Conservation (phyloP, 2,113 vertebrate species). For the Tapirus terrestris region DNA sequence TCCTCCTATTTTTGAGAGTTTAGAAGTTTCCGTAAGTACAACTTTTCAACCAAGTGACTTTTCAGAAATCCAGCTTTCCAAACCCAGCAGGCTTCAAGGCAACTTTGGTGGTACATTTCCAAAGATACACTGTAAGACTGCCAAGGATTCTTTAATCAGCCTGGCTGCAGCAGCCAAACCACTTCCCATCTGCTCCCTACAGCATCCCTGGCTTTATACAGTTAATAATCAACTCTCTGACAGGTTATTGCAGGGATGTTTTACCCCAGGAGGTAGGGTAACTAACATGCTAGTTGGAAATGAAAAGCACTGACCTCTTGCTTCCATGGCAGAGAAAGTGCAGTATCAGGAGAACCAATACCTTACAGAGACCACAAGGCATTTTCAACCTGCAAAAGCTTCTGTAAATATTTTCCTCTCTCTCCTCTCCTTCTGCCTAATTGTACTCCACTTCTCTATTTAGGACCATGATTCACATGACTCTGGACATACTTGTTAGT, state of each 20-base stretch:
- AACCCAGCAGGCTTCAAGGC: conserved; percentile 78
- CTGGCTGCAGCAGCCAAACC: conserved; percentile 81
- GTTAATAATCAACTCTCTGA: conserved; percentile 84
- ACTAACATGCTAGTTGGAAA: conserved; percentile 79
- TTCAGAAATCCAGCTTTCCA: conserved; percentile 59
- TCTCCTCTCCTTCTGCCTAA: neutral
- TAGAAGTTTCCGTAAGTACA: conserved; percentile 49
- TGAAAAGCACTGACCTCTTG: conserved; percentile 83
- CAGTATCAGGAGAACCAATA: conserved; percentile 77
- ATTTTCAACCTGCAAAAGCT: conserved; percentile 55
- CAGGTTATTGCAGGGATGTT: conserved; percentile 84
- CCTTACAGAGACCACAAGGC: neutral
- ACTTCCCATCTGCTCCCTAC: conserved; percentile 85
- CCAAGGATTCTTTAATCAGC: conserved; percentile 85
- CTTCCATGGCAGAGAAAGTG: conserved; percentile 77
- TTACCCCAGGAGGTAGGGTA: conserved; percentile 81
- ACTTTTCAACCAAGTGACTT: conserved; percentile 76
- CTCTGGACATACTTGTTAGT: conserved; percentile 35
- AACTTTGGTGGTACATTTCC: conserved; percentile 78
- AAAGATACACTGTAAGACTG: conserved; percentile 84
- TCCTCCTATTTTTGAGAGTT: conserved; percentile 46
- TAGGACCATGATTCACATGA: neutral
- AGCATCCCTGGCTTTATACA: conserved; percentile 79
- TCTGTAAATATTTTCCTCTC: neutral
- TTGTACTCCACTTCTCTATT: neutral